A percentile compares a stretch with the other conserved stretches of the same genome.
These are phyloP conservation scores for Drosophila guanche DNA, from an alignment of 1,140 invertebrate genomes.

Conservation along the genomic window DNA sequence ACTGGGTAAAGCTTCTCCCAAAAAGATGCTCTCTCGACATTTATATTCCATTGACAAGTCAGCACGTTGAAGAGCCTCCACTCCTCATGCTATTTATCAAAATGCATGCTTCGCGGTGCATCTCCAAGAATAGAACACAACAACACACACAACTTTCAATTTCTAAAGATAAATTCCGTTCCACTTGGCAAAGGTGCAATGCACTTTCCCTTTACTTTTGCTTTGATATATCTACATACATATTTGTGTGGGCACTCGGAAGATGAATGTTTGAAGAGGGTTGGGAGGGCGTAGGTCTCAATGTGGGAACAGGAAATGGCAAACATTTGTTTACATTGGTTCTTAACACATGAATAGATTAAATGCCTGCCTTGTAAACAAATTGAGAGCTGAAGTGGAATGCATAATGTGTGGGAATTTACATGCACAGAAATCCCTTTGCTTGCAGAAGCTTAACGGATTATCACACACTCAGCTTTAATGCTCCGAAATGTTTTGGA, in stretches of 20 bases:
- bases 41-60: slow-evolving; percentile 27
- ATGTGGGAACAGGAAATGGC: slow-evolving; percentile 43
- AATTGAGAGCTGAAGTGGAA: background rate
- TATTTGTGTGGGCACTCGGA: slow-evolving; percentile 40
- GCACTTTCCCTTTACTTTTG: slow-evolving; percentile 55
- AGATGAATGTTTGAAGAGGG: background rate
- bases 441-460: no score
- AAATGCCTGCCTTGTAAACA: no score
- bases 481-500: no score
- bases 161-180: slow-evolving; percentile 66
- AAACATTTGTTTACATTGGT: slow-evolving; percentile 41
- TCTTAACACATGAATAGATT: no score
- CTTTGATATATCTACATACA: slow-evolving; percentile 24
- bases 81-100: slow-evolving; percentile 30
- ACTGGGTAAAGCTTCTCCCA: slow-evolving; percentile 4
- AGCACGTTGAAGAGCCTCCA: slow-evolving; percentile 12
- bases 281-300: background rate
- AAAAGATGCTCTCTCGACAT: slow-evolving; percentile 15
- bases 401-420: slow-evolving; percentile 21
- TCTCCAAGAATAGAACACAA: slow-evolving; percentile 53
- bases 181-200: slow-evolving; percentile 57
- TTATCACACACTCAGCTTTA: no score
- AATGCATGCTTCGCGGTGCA: slow-evolving; percentile 25
- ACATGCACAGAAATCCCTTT: no score
- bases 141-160: slow-evolving; percentile 64